Evolutionary conservation across 2,888 invertebrate species (phyloP).

Genomic region (Bruchidius siliquastri): DNA sequence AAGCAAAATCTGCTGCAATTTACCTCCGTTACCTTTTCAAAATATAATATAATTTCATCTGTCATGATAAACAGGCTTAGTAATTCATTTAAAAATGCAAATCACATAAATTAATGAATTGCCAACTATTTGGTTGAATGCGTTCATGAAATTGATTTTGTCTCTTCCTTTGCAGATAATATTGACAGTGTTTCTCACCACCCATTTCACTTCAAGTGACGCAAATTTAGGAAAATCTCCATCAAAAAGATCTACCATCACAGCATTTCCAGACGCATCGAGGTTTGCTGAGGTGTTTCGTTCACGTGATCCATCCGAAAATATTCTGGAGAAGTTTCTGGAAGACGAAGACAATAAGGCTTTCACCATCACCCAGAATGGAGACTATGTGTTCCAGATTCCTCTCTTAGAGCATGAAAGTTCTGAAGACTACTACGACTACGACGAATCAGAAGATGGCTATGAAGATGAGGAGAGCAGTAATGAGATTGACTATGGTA

Average conservation of each 20-base stretch:
- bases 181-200: not conserved
- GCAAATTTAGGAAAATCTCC: not conserved
- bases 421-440: not conserved
- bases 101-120: too few species aligned
- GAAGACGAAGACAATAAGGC: not conserved
- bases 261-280: slow-evolving; percentile 4
- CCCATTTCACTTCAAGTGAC: not conserved
- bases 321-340: slow-evolving; percentile 8
- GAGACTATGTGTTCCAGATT: slow-evolving; percentile 4
- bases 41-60: too few species aligned
- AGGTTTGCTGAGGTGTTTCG: slow-evolving; percentile 9
- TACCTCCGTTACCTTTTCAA: too few species aligned
- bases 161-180: not conserved
- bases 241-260: slow-evolving; percentile 4
- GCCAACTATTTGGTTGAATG: too few species aligned
- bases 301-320: slow-evolving; percentile 5
- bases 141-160: too few species aligned
- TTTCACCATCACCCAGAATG: not conserved
- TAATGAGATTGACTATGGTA: not conserved
- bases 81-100: too few species aligned
- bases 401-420: not conserved
- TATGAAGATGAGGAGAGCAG: not conserved
- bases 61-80: too few species aligned
- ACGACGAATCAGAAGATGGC: not conserved
- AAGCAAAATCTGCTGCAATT: too few species aligned